A percentile compares a stretch with the other conserved stretches of the same genome.
Evolutionary conservation across 2,888 invertebrate species (phyloP).

Genomic region (Dynastes hyllus): DNA sequence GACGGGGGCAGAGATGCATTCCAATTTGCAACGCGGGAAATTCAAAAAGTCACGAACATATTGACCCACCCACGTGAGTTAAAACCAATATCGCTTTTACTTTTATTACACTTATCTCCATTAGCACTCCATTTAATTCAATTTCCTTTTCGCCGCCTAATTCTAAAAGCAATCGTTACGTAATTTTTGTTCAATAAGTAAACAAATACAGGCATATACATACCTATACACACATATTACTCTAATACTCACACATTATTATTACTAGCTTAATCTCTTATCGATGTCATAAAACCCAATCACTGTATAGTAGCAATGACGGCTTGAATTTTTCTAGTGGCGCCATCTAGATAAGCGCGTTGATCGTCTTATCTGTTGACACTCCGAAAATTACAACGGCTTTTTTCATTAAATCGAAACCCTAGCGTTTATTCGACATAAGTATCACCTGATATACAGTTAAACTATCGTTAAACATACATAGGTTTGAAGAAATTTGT

Average conservation of each 20-base stretch:
- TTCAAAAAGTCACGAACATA: no score
- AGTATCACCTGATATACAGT: conserved; percentile 8
- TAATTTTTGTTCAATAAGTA: no score
- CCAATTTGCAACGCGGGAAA: no score
- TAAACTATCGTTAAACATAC: conserved; percentile 19
- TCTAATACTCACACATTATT: not conserved
- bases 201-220: not conserved
- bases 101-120: no score
- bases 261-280: conserved; percentile 26
- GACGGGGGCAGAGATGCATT: no score
- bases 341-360: conserved; percentile 19
- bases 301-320: conserved; percentile 26
- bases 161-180: no score
- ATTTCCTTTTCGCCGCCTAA: no score
- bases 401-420: conserved; percentile 20
- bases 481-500: conserved; percentile 11
- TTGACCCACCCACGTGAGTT: no score
- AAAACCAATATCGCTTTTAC: no score
- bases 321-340: conserved; percentile 26
- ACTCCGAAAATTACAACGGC: conserved; percentile 26
- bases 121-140: no score
- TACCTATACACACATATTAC: not conserved
- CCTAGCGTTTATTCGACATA: not conserved
- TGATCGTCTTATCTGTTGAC: conserved; percentile 31
- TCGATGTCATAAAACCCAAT: conserved; percentile 36